phyloP scores from a whole-genome alignment of 1,140 invertebrate species.

The Halyomorpha halys region DNA sequence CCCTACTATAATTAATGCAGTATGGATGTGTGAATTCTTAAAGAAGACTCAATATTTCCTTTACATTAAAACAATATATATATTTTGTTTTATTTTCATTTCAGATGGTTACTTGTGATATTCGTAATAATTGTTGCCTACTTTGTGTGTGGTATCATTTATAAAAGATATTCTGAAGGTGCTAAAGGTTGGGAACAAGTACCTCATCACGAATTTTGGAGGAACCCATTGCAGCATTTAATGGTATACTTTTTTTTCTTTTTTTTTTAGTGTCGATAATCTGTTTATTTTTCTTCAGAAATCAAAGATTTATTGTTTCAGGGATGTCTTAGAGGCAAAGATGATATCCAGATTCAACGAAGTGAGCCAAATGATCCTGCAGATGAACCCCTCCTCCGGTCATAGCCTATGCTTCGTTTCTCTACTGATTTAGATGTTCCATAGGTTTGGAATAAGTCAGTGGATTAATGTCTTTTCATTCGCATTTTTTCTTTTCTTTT shows the following conservation, averaged over 20 bases:
- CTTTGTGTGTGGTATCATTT: slow-evolving; percentile 14
- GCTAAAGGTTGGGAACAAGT: slow-evolving; percentile 18
- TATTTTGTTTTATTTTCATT: not conserved
- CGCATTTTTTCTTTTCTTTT: too few relatives aligned
- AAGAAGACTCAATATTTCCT: too few relatives aligned
- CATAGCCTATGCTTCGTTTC: slow-evolving; percentile 8
- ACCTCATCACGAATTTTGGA: slow-evolving; percentile 7
- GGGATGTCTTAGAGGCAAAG: slow-evolving; percentile 1
- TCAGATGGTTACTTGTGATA: slow-evolving; percentile 5
- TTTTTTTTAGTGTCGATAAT: not conserved
- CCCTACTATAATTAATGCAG: too few relatives aligned
- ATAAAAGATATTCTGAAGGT: slow-evolving; percentile 10
- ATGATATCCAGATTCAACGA: not conserved
- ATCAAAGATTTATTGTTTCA: not conserved
- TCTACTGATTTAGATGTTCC: slow-evolving; percentile 12
- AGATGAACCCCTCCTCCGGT: slow-evolving; percentile 6
- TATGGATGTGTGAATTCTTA: too few relatives aligned
- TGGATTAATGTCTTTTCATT: too few relatives aligned
- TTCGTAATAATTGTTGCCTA: not conserved
- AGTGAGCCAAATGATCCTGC: not conserved
- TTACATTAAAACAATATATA: too few relatives aligned
- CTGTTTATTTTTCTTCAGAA: not conserved
- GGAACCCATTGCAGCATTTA: not conserved
- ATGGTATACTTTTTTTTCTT: not conserved
- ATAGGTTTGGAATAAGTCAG: too few relatives aligned